Evolutionary conservation across 2,888 invertebrate species (phyloP).

Genomic region (Embidobia sp.): DNA sequence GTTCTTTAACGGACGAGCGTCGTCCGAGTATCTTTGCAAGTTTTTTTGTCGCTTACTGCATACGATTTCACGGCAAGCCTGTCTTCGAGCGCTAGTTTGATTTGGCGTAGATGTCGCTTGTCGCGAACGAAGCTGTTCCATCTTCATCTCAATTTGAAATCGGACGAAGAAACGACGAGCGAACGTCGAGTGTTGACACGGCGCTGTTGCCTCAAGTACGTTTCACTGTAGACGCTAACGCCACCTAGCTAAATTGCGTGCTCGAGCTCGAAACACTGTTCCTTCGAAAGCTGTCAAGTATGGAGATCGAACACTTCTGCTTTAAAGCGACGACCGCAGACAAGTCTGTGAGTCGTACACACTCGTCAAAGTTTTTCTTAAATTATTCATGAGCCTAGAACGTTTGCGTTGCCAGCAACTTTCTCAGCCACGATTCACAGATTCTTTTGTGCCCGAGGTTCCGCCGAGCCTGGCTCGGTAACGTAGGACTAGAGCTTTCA

Average conservation of each 20-base stretch:
- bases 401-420: too few relatives aligned
- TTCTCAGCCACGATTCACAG: constrained; percentile 3
- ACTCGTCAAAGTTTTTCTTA: neutral
- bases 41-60: constrained; percentile 46
- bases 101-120: constrained; percentile 21
- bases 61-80: constrained; percentile 29
- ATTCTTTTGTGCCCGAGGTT: neutral
- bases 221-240: neutral
- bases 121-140: constrained; percentile 28
- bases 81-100: constrained; percentile 26
- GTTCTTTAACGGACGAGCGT: constrained; percentile 26
- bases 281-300: neutral
- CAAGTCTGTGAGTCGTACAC: constrained; percentile 10
- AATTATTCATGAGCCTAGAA: too few relatives aligned
- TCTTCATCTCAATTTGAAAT: constrained; percentile 14
- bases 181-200: too few relatives aligned
- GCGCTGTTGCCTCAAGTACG: too few relatives aligned
- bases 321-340: neutral
- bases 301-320: constrained; percentile 35
- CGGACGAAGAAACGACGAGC: too few relatives aligned
- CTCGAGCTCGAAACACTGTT: neutral
- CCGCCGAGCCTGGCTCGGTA: neutral
- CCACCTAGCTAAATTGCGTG: neutral
- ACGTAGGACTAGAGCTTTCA: constrained; percentile 5
- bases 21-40: constrained; percentile 24